A percentile compares a stretch with the other conserved stretches of the same genome.
These are phyloP conservation scores for Amphilophus citrinellus DNA, from an alignment of 2,113 vertebrate genomes.

Conservation along the genomic window DNA sequence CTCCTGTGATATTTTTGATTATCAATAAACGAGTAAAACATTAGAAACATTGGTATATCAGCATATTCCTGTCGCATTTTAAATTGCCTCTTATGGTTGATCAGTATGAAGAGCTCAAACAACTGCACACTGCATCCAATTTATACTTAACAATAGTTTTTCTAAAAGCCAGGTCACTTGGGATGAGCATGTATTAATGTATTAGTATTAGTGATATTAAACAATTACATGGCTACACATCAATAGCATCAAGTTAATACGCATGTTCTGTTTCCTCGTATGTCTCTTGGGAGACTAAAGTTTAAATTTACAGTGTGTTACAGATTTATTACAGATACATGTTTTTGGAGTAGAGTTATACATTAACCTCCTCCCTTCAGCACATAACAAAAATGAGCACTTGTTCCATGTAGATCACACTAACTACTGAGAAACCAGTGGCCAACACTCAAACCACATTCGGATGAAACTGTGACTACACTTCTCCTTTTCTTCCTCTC, in stretches of 20 bases:
- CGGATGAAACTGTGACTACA: constrained; percentile 20
- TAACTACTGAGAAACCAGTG: background rate
- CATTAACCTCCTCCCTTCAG: background rate
- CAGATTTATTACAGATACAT: background rate
- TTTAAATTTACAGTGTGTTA: background rate
- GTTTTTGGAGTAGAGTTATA: background rate
- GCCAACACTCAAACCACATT: constrained; percentile 26
- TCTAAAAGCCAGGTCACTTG: background rate
- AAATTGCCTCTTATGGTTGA: background rate
- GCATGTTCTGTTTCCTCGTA: background rate
- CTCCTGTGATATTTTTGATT: background rate
- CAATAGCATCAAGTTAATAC: background rate
- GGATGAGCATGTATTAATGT: background rate
- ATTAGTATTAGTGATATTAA: background rate
- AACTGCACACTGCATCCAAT: background rate
- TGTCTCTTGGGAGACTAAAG: background rate
- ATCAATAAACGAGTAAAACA: background rate
- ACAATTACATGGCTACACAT: too few species aligned
- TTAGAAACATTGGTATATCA: background rate
- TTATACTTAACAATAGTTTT: background rate
- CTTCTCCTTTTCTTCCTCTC: constrained; percentile 8
- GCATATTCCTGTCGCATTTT: background rate
- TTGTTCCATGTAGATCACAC: background rate
- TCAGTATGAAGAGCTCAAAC: background rate
- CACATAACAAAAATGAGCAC: background rate